Evolutionary conservation across 2,888 invertebrate species (phyloP).

Genomic region (Eupithecia tripunctaria): DNA sequence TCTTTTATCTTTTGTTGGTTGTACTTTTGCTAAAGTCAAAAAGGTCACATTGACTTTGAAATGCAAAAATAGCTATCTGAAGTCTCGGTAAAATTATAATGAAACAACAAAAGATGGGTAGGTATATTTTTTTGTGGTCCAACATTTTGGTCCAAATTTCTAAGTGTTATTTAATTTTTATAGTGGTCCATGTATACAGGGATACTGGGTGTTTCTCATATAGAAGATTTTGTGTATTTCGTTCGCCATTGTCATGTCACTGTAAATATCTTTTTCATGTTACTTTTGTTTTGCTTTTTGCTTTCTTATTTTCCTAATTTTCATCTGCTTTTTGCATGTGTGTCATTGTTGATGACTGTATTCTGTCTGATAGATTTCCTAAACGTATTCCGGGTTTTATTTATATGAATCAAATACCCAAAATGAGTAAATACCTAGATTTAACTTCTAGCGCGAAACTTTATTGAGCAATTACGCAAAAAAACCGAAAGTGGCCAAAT

Average conservation of each 20-base stretch:
- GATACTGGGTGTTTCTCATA: conserved; percentile 23
- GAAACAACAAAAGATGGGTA: background rate
- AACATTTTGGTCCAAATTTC: background rate
- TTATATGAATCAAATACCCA: background rate
- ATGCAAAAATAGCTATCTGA: background rate
- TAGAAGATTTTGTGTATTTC: conserved; percentile 43
- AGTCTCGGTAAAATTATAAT: background rate
- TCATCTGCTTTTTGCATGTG: conserved; percentile 20
- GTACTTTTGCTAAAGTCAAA: conserved; percentile 14
- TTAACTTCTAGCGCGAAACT: background rate
- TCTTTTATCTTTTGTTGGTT: background rate
- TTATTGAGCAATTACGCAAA: background rate
- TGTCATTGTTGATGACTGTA: conserved; percentile 1
- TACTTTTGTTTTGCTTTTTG: conserved; percentile 32
- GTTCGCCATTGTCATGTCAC: conserved; percentile 75
- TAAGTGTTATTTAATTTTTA: background rate
- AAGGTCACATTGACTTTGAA: conserved; percentile 16
- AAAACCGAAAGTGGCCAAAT: background rate
- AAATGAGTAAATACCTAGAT: background rate
- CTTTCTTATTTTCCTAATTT: conserved; percentile 18
- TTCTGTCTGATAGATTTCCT: background rate
- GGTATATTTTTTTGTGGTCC: background rate
- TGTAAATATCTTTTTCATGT: conserved; percentile 50
- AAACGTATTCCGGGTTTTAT: background rate
- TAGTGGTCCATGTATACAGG: background rate